Percentiles rank a stretch among this genome's conserved stretches.
Conservation (phyloP, 2,888 invertebrate genomes). For the Leptinotarsa juncta region DNA sequence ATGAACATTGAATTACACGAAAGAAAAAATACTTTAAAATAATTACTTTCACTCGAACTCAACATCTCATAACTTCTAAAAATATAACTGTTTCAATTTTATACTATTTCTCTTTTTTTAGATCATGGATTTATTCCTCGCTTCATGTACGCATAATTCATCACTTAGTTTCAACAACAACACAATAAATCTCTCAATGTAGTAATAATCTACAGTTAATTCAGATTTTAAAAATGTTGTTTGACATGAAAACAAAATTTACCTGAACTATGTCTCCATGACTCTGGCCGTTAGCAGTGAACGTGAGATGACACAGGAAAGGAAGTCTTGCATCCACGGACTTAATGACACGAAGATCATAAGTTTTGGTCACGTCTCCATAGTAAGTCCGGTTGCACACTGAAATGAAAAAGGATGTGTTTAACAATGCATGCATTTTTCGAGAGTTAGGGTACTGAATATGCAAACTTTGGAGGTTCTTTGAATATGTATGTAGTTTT, state of each 20-base stretch:
- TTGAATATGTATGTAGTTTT: constrained; percentile 23
- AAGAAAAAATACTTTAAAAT: too few species aligned
- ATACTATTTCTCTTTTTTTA: too few species aligned
- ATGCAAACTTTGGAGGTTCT: constrained; percentile 13
- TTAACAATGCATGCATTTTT: constrained; percentile 34
- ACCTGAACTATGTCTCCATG: constrained; percentile 91
- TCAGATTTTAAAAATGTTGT: too few species aligned
- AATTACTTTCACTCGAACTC: too few species aligned
- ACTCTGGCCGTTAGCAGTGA: constrained; percentile 89
- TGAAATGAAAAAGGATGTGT: constrained; percentile 59
- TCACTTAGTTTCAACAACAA: too few species aligned
- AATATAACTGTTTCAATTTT: too few species aligned
- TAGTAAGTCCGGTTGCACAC: constrained; percentile 93
- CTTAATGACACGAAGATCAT: constrained; percentile 80
- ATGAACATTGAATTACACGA: too few species aligned
- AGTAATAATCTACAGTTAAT: too few species aligned
- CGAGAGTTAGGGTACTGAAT: constrained; percentile 13
- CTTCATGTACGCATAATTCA: too few species aligned
- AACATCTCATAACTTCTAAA: too few species aligned
- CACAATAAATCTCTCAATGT: too few species aligned
- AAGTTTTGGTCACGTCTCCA: constrained; percentile 86
- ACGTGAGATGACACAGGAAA: constrained; percentile 90
- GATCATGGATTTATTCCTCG: too few species aligned
- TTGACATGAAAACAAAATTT: constrained; percentile 43
- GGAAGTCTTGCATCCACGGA: constrained; percentile 82